phyloP scores from a whole-genome alignment of 1,140 invertebrate species.

The Euglossa dilemma region DNA sequence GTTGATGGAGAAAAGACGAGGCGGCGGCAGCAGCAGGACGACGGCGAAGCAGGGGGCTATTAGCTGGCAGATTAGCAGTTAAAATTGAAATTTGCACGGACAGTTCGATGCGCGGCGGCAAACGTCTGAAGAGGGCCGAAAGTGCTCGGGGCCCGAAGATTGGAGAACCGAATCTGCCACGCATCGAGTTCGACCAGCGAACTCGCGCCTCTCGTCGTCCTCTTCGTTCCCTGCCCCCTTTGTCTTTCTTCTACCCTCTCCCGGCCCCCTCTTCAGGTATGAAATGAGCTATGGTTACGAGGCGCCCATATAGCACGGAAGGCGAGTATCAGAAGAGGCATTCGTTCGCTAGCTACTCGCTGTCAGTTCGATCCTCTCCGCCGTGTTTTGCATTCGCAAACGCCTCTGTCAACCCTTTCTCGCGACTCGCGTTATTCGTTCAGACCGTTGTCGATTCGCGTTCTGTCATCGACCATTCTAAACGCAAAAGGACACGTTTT shows the following conservation, averaged over 20 bases:
- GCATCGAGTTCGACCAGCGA: conserved; percentile 75
- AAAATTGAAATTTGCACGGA: conserved; percentile 83
- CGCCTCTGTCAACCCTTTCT: neutral
- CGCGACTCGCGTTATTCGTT: neutral
- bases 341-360: conserved; percentile 26
- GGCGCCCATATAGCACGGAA: conserved; percentile 67
- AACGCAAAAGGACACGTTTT: neutral
- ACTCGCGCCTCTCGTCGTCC: conserved; percentile 55
- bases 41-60: conserved; percentile 71
- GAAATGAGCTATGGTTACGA: conserved; percentile 80
- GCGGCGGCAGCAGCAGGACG: conserved; percentile 47
- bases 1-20: conserved; percentile 54
- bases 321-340: conserved; percentile 13
- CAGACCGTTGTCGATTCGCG: too few species aligned
- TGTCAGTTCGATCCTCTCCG: conserved; percentile 12
- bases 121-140: conserved; percentile 71
- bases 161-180: conserved; percentile 81
- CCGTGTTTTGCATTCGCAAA: conserved; percentile 14
- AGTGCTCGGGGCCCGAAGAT: conserved; percentile 67
- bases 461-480: neutral
- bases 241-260: conserved; percentile 22
- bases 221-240: conserved; percentile 28
- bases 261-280: conserved; percentile 63
- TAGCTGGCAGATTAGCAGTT: conserved; percentile 83
- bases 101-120: conserved; percentile 79